A percentile compares a stretch with the other conserved stretches of the same genome.
phyloP scores from a whole-genome alignment of 2,888 invertebrate species.

The Leptinotarsa juncta region DNA sequence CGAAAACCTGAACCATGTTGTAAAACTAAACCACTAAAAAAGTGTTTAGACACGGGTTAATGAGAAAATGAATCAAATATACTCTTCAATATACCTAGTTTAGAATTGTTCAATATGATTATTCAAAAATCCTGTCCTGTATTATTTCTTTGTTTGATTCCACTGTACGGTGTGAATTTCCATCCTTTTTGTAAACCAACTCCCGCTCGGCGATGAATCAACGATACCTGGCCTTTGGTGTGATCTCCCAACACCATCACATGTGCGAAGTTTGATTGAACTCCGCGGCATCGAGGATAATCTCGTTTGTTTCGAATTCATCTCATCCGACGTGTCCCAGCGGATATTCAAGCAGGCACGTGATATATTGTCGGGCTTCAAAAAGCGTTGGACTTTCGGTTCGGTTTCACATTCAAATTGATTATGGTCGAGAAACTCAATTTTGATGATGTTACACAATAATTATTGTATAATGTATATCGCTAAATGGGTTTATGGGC shows the following conservation, averaged over 20 bases:
- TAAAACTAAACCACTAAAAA: too few species aligned
- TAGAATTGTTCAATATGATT: too few species aligned
- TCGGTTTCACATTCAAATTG: not conserved
- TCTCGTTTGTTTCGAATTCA: constrained; percentile 7
- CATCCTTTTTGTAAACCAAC: not conserved
- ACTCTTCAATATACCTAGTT: too few species aligned
- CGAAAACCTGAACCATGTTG: too few species aligned
- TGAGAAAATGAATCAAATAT: too few species aligned
- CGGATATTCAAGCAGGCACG: not conserved
- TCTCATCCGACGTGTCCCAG: not conserved
- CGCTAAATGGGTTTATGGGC: not conserved
- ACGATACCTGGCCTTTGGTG: not conserved
- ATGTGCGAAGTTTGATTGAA: constrained; percentile 3
- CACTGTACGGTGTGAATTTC: not conserved
- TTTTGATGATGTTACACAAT: not conserved
- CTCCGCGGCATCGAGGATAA: not conserved
- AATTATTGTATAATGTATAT: not conserved
- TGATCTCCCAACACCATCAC: not conserved
- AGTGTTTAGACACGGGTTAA: too few species aligned
- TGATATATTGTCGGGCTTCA: not conserved
- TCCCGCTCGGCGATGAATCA: not conserved
- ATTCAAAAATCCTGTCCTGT: not conserved
- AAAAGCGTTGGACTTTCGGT: not conserved
- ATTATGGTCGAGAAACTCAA: not conserved
- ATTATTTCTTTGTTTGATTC: not conserved